A percentile compares a stretch with the other conserved stretches of the same genome.
Conservation (phyloP, 2,113 vertebrate species). For the Vulpes lagopus region DNA sequence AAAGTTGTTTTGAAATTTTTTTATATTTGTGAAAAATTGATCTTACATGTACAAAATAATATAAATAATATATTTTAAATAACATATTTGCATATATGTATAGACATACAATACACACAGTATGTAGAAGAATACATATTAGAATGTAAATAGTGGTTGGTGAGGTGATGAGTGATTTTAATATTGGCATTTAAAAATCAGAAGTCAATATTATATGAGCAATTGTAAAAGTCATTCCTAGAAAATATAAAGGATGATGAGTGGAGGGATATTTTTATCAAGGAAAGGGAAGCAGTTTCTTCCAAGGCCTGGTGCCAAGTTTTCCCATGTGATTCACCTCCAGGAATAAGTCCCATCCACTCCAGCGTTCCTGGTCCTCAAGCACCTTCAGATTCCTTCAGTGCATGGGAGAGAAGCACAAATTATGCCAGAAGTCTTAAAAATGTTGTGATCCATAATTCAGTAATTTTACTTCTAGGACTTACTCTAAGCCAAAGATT, state of each 20-base stretch:
- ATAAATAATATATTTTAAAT: not conserved
- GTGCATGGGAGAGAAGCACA: not conserved
- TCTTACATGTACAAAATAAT: not conserved
- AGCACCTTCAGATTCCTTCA: not conserved
- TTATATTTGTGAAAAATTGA: not conserved
- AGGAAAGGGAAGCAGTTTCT: not conserved
- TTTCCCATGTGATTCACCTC: not conserved
- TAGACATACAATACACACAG: not conserved
- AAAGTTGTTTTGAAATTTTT: not conserved
- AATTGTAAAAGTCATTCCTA: not conserved
- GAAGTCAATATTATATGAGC: not conserved
- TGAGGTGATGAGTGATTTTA: not conserved
- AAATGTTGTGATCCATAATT: not conserved
- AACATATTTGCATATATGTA: not conserved
- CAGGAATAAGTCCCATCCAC: not conserved
- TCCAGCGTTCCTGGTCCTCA: not conserved
- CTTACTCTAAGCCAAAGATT: not conserved
- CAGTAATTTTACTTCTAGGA: not conserved
- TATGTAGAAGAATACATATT: not conserved
- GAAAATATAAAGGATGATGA: not conserved
- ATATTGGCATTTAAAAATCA: not conserved
- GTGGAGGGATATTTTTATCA: not conserved
- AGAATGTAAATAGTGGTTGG: slow-evolving; percentile 10
- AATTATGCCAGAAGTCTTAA: not conserved
- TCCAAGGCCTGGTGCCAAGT: not conserved